A percentile compares a stretch with the other conserved stretches of the same genome.
Conservation (phyloP, 2,797 vertebrate species). For the Acipenser oxyrinchus region DNA sequence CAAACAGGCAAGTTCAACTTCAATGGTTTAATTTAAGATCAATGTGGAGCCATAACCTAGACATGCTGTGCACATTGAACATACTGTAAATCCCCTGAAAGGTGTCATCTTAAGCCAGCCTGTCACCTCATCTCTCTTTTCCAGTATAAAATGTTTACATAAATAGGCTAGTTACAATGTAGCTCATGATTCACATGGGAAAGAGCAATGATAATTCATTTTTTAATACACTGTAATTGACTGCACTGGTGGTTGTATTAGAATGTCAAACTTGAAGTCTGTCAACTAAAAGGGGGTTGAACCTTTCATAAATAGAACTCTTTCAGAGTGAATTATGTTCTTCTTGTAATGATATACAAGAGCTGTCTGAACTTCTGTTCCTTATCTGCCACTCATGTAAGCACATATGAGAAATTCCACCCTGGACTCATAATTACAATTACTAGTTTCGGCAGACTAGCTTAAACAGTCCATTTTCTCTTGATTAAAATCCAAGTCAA, state of each 20-base stretch:
- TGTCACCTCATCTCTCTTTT: no score
- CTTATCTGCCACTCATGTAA: constrained; percentile 51
- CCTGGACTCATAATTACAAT: constrained; percentile 27
- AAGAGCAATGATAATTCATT: no score
- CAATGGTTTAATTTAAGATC: no score
- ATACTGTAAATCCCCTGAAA: no score
- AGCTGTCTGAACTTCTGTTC: constrained; percentile 31
- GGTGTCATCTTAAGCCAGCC: no score
- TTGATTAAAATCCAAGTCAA: constrained; percentile 47
- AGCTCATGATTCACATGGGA: no score
- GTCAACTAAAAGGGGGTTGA: neutral
- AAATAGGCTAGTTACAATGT: no score
- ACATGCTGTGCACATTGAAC: no score
- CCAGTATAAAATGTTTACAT: no score
- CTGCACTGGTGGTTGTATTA: neutral
- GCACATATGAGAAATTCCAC: constrained; percentile 37
- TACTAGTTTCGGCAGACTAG: constrained; percentile 16
- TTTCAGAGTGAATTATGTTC: constrained; percentile 41
- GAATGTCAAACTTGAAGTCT: neutral
- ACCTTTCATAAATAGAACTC: neutral
- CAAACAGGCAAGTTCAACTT: no score
- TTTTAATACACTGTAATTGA: no score
- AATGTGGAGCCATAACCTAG: no score
- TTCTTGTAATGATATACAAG: constrained; percentile 46
- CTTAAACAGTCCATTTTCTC: constrained; percentile 32